A percentile compares a stretch with the other conserved stretches of the same genome.
These are phyloP conservation scores for Rhodinocichla rosea DNA, from an alignment of 2,113 vertebrate genomes.

Conservation along the genomic window DNA sequence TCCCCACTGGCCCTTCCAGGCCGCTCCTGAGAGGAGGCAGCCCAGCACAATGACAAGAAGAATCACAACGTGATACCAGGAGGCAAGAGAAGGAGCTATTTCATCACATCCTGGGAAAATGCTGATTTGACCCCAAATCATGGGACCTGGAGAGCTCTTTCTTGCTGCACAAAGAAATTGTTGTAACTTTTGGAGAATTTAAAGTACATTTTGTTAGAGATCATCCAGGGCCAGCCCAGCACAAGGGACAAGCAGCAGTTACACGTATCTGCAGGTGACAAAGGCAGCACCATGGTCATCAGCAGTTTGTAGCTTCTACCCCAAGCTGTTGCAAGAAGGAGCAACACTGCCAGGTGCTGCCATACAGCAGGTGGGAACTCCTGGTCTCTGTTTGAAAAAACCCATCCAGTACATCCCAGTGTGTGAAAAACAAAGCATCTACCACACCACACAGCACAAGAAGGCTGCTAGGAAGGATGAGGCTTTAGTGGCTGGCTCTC, in stretches of 20 bases:
- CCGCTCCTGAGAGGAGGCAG: neutral
- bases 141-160: neutral
- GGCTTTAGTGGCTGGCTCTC: neutral
- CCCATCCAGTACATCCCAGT: neutral
- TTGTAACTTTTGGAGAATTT: neutral
- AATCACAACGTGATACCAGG: rapidly evolving
- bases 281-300: neutral
- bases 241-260: neutral
- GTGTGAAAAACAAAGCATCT: neutral
- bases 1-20: neutral
- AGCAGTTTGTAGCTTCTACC: neutral
- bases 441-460: rapidly evolving
- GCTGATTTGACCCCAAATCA: neutral
- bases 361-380: neutral
- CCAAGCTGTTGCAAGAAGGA: neutral
- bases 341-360: neutral
- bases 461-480: neutral
- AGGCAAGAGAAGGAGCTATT: neutral
- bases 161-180: neutral
- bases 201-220: neutral
- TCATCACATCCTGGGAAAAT: rapidly evolving
- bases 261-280: neutral
- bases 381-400: neutral
- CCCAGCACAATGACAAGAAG: rapidly evolving
- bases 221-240: neutral